Evolutionary conservation across 2,888 invertebrate species (phyloP).

Genomic region (Acleris laterana): DNA sequence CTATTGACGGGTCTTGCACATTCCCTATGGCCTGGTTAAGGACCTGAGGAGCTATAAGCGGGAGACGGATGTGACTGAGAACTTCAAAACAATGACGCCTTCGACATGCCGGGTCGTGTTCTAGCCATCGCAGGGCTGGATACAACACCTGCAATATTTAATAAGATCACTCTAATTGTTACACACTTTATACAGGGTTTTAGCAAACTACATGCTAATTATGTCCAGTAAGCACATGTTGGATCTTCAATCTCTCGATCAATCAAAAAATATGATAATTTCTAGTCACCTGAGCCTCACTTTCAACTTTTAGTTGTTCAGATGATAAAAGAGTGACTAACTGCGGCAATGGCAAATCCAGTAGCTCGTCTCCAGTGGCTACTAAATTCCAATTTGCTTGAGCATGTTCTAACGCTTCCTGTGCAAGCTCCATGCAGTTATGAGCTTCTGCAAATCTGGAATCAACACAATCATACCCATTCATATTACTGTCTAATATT

Average conservation of each 20-base stretch:
- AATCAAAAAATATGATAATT: neutral
- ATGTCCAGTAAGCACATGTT: too few species aligned
- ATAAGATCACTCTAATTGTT: neutral
- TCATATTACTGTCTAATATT: neutral
- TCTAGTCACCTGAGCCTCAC: slow-evolving; percentile 90
- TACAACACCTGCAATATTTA: slow-evolving; percentile 87
- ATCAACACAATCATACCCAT: neutral
- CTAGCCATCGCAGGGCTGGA: slow-evolving; percentile 94
- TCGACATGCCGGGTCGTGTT: slow-evolving; percentile 90
- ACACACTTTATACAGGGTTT: too few species aligned
- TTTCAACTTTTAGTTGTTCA: slow-evolving; percentile 94
- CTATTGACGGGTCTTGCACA: slow-evolving; percentile 92
- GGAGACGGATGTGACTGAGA: slow-evolving; percentile 91
- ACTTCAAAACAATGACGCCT: slow-evolving; percentile 94
- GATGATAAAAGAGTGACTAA: slow-evolving; percentile 91
- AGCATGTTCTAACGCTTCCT: slow-evolving; percentile 91
- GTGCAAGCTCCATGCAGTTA: slow-evolving; percentile 90
- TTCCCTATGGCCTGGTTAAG: slow-evolving; percentile 91
- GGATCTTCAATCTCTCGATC: too few species aligned
- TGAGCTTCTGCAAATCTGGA: slow-evolving; percentile 94
- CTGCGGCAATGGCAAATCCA: slow-evolving; percentile 91
- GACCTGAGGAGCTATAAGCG: slow-evolving; percentile 91
- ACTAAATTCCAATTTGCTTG: slow-evolving; percentile 94
- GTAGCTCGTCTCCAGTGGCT: slow-evolving; percentile 91
- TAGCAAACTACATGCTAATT: too few species aligned